Evolutionary conservation across 1,140 invertebrate species (phyloP), one percentile per base, ranked within the genome.

Genomic region (Drosophila aff.): DNA sequence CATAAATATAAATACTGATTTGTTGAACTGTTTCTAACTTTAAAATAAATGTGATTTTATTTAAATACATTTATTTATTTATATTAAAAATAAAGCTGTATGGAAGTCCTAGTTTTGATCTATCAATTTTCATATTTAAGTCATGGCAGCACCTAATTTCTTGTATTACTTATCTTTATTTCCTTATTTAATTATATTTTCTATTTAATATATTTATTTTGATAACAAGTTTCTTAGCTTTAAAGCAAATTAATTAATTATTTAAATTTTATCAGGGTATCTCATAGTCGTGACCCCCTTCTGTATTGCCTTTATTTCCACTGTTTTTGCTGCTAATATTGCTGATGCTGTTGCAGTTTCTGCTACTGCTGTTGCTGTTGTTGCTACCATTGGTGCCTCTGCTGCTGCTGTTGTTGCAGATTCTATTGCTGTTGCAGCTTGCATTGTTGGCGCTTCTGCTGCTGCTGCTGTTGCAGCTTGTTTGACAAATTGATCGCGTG

Each of bases 401-500:
- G 28, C 41, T 33, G 41, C 58, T 47, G 57, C 5, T 28, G 40
- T 53, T 55, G 50, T 44, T 65, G 60, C 59, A 72, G 49, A 53
- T 65, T 77, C 46, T 41, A 18, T 58, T 59, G 65, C 43, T 71
- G 66, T 47, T 79, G 73, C 33, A 18, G 59, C n/a, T 16, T 60
- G 62, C 21, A 18, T 55, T 28, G 55, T 28, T 23, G 52, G 15
- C 28, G 49, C 33, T 33, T 33, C 31, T 15, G 23, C 69, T 62
- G 40, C 57, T 65, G 64, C 58, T 81, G 50, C 49, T 58, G 63
- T 64, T 76, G 77, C 65, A 44, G 81, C 76, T 71, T 77, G 66
- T 79, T 81, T 85, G 82, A 86, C 82, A 86, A 86, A 86, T 86
- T 86, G 82, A 86, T 86, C 82, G 82, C 82, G 82, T 85, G 78